phyloP scores from a whole-genome alignment of 1,140 invertebrate species.

The Temnothorax longispinosus region DNA sequence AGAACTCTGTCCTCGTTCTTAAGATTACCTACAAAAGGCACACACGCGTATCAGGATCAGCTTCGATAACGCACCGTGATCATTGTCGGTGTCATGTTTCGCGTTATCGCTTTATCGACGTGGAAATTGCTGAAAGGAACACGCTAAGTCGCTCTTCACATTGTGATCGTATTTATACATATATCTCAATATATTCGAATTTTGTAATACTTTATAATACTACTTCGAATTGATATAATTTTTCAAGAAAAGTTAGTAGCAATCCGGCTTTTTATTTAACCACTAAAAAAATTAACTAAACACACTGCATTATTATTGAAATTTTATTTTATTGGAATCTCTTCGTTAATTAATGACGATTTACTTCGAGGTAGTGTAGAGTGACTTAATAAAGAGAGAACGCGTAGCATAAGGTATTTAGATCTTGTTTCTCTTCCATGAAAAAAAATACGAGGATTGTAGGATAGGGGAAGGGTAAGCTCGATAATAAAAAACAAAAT shows the following conservation, averaged over 20 bases:
- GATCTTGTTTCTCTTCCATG: neutral
- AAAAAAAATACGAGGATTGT: slow-evolving; percentile 3
- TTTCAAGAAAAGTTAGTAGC: neutral
- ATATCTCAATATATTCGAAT: neutral
- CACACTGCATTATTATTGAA: neutral
- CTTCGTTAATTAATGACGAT: neutral
- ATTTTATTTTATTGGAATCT: neutral
- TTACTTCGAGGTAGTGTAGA: slow-evolving; percentile 12
- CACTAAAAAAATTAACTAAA: neutral
- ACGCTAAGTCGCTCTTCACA: slow-evolving; percentile 43
- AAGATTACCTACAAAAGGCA: slow-evolving; percentile 94
- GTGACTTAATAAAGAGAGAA: slow-evolving; percentile 36
- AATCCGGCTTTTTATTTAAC: neutral
- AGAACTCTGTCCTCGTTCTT: slow-evolving; percentile 97
- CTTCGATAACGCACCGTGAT: slow-evolving; percentile 58
- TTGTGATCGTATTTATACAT: neutral
- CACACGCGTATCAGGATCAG: slow-evolving; percentile 79
- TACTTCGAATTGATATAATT: neutral
- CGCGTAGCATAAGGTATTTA: neutral
- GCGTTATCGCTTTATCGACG: slow-evolving; percentile 53
- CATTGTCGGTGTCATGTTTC: slow-evolving; percentile 54
- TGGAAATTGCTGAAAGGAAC: slow-evolving; percentile 45
- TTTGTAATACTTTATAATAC: neutral
- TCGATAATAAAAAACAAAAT: slow-evolving; percentile 54
- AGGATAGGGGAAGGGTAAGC: neutral